phyloP scores from a whole-genome alignment of 2,888 invertebrate genomes.

The Pachydiplax longipennis region DNA sequence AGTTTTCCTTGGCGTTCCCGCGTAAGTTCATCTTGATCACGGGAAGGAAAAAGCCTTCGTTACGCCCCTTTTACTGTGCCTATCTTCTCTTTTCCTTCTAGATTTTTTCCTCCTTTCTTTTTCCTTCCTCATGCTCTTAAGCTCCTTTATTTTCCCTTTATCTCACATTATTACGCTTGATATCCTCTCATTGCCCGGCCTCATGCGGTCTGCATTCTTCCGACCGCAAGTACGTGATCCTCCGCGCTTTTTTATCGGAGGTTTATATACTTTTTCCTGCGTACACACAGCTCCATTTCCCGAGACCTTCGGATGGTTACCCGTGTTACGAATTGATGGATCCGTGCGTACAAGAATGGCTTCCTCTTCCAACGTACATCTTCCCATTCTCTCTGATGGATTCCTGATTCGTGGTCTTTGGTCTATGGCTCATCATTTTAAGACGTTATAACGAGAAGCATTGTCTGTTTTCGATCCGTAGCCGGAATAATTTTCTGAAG shows the following conservation, averaged over 20 bases:
- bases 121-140: background rate
- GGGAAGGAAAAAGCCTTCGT: background rate
- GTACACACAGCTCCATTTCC: background rate
- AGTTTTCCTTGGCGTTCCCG: background rate
- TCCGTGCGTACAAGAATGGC: background rate
- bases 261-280: background rate
- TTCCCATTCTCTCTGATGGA: background rate
- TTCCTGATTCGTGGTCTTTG: background rate
- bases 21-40: background rate
- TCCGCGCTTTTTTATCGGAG: background rate
- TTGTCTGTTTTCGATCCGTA: too few species aligned
- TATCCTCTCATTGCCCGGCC: background rate
- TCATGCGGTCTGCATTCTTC: background rate
- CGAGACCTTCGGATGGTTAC: background rate
- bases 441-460: background rate
- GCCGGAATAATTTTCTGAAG: too few species aligned
- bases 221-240: background rate
- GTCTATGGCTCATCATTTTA: background rate
- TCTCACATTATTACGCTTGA: background rate
- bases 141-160: background rate
- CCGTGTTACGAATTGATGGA: constrained; percentile 11
- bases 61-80: background rate
- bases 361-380: background rate
- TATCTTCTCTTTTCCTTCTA: background rate
- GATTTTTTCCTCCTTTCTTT: background rate